Evolutionary conservation across 2,888 invertebrate genomes (phyloP).

Genomic region (Xestoiulus laeticollis): DNA sequence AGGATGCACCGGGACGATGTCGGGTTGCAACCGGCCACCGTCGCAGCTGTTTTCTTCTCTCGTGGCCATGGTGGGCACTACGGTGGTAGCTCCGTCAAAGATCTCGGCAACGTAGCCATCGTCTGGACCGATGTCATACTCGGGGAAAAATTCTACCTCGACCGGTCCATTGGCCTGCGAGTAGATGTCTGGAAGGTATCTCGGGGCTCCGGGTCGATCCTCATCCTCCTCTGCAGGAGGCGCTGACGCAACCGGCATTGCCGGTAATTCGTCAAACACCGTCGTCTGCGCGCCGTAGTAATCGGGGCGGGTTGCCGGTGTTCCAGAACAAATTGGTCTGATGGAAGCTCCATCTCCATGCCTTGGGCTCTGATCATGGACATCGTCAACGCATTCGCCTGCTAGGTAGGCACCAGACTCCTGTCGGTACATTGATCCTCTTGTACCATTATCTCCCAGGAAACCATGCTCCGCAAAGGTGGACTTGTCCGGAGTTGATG

Average conservation of each 20-base stretch:
- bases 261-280: neutral
- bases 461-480: neutral
- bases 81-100: neutral
- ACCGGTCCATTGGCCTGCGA: conserved; percentile 66
- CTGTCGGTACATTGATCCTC: conserved; percentile 51
- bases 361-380: neutral
- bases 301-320: neutral
- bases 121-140: conserved; percentile 66
- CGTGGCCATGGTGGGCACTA: neutral
- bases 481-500: neutral
- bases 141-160: conserved; percentile 68
- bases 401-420: conserved; percentile 55
- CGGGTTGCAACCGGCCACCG: neutral
- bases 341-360: neutral
- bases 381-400: conserved; percentile 54
- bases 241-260: conserved; percentile 42
- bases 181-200: conserved; percentile 43
- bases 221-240: conserved; percentile 51
- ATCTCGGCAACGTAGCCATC: conserved; percentile 57
- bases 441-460: neutral
- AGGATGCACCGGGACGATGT: conserved; percentile 30
- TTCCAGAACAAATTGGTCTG: neutral
- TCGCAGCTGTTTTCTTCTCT: neutral
- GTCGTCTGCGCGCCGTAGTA: neutral
- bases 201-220: neutral